Base-by-base conservation (phyloP, 1,140 invertebrate species). In the Zophobas morio region DNA sequence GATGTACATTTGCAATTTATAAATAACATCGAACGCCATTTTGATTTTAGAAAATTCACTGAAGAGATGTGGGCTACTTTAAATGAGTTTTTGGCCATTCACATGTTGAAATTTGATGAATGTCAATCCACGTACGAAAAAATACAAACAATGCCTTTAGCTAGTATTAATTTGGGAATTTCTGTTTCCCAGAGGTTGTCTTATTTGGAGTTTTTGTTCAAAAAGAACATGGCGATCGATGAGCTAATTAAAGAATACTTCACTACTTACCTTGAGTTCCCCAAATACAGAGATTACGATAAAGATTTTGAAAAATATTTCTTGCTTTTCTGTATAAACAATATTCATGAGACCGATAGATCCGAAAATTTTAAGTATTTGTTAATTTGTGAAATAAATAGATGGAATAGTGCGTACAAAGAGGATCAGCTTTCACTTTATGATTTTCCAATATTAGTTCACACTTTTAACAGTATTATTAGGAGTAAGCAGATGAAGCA, bases 1-100 rank as follows among this genome's bases (percentile, higher is more conserved):
- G 20, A 40, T 42, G 60, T 66, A 4, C 60, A 66, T 6, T 2
- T 66, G 37, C 36, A 42, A 20, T 66, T 66, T 40, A 66, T 66
- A 20, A 4, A 42, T 42, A 66, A 66, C 1, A 66, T 66, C 6
- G 60, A 66, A 42, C 4, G 32, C 6, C 37, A 42, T 6, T 32
- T 66, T 20, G 60, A 39, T 42, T 66, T 66, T 42, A 42, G 20
- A 66, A 8, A 66, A 20, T 66, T 66, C 33, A 66, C 36, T 3
- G 60, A 39, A 8, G 39, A 66, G 20, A 66, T 66, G 60, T 66
- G 60, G 60, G 20, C 40, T 40, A 2, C 1, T 66, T 20, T 66
- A 2, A 66, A 42, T 39, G 39, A 40, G 4, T 40, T 66, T n/a
- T 20, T 66, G n/a, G 20, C 60, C n/a, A 4, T 32, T 40, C 37